Evolutionary conservation across 2,797 vertebrate genomes (phyloP), one percentile per base, ranked within the genome.

Genomic region (Rhabdophis nuchalis): DNA sequence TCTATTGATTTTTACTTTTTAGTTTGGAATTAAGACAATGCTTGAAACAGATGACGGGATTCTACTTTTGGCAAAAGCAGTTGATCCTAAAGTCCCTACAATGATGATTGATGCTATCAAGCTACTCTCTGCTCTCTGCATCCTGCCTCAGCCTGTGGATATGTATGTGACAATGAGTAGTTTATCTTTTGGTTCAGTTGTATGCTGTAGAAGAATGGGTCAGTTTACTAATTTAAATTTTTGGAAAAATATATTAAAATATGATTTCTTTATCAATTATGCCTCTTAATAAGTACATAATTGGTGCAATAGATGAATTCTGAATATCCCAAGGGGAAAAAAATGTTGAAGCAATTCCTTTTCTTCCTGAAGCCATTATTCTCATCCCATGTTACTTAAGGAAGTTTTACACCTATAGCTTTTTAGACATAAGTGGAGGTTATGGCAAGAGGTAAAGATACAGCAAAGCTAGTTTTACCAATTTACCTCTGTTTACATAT

Each of bases 31-130:
- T 72, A 99, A 98, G 97, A 98, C 98, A 85, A 98, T 99, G 98
- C 94, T 99, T 96, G 97, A 97, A 27, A 98, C 98, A 1, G 96
- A 95, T 14, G 98, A 98, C 77, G 99, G 99, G 54, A 98, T 99
- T 93, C 97, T 98, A 90, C 97, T 99, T 87, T 96, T 99, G 95
- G 98, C 98, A 93, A 98, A 97, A 97, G 98, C 98, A 92, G 98
- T 99, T 94, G 98, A 99, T 95, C 98, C 98, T 36, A 94, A 53
- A 5, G 97, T 98, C 82, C 98, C 98, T 93, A 97, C 97, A 93
- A 99, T 99, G 98, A 99, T 99, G 99, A 98, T 98, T 91, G 99
- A 99, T 92, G 98, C 98, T 53, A 97, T 98, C 90, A 99, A 96
- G 93, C 97, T 99, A 77, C 97, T 99, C 14, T 99, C 99, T 94